phyloP scores from a whole-genome alignment of 2,888 invertebrate genomes.

The Lasius fuliginosus region DNA sequence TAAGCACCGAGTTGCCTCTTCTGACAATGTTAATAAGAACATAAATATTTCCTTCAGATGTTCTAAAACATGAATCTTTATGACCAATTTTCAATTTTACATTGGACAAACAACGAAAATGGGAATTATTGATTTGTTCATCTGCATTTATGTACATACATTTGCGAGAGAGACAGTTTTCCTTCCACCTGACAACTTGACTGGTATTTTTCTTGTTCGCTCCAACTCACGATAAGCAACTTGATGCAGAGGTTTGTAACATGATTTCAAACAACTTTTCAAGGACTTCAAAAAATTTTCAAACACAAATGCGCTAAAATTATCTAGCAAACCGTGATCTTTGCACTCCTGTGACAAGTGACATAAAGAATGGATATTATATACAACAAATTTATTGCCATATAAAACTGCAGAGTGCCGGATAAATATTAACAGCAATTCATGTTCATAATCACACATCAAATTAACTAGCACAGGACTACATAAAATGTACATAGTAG shows the following conservation, averaged over 20 bases:
- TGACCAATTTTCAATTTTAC: slow-evolving; percentile 1
- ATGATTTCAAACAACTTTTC: too few relatives aligned
- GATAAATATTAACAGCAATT: neutral
- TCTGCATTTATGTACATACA: slow-evolving; percentile 3
- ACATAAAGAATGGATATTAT: slow-evolving; percentile 6
- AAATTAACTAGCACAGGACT: neutral
- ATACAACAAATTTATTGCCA: neutral
- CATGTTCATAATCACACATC: slow-evolving; percentile 11
- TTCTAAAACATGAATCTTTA: slow-evolving; percentile 3
- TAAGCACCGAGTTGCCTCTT: neutral
- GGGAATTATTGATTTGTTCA: neutral
- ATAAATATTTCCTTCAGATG: neutral
- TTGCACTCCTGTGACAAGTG: neutral
- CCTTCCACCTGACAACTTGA: neutral
- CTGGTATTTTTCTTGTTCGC: neutral
- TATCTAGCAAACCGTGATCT: neutral
- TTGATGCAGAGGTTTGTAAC: too few relatives aligned
- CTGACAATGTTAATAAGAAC: neutral
- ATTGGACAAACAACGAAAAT: slow-evolving; percentile 7
- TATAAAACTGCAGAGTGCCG: neutral
- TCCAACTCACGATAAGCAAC: neutral
- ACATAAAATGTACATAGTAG: slow-evolving; percentile 21
- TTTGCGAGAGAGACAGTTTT: neutral
- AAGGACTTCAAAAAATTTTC: slow-evolving; percentile 1
- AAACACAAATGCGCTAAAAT: neutral